Conservation (phyloP, 2,888 invertebrate species). For the Papilio elwesi region DNA sequence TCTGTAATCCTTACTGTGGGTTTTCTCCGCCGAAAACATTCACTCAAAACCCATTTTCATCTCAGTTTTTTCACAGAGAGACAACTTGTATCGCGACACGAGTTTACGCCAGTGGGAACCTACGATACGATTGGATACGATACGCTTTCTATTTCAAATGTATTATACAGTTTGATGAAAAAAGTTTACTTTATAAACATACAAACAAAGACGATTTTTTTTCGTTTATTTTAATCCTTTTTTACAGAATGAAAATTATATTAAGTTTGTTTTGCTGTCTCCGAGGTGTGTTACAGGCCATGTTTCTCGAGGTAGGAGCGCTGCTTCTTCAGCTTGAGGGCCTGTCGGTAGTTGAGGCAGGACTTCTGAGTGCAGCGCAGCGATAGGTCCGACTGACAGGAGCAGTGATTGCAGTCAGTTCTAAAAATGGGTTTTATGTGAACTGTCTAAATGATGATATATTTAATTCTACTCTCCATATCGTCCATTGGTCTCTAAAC, state of each 20-base stretch:
- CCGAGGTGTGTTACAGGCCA: slow-evolving; percentile 50
- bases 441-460: no score
- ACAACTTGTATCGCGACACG: no score
- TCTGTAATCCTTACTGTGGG: no score
- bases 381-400: slow-evolving; percentile 60
- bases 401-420: slow-evolving; percentile 68
- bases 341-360: slow-evolving; percentile 63
- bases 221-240: not conserved
- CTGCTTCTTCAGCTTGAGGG: slow-evolving; percentile 52
- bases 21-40: no score
- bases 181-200: not conserved
- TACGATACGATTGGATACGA: no score
- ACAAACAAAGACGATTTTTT: not conserved
- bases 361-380: slow-evolving; percentile 68
- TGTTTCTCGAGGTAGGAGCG: slow-evolving; percentile 51
- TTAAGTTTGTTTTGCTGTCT: slow-evolving; percentile 12
- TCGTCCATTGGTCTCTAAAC: no score
- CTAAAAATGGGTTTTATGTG: slow-evolving; percentile 47
- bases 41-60: no score
- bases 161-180: not conserved
- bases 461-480: no score
- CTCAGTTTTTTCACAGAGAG: no score
- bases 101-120: no score
- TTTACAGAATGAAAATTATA: slow-evolving; percentile 3
- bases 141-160: no score